Conservation (phyloP, 2,888 invertebrate species). For the Cosmorhoe ocellata region DNA sequence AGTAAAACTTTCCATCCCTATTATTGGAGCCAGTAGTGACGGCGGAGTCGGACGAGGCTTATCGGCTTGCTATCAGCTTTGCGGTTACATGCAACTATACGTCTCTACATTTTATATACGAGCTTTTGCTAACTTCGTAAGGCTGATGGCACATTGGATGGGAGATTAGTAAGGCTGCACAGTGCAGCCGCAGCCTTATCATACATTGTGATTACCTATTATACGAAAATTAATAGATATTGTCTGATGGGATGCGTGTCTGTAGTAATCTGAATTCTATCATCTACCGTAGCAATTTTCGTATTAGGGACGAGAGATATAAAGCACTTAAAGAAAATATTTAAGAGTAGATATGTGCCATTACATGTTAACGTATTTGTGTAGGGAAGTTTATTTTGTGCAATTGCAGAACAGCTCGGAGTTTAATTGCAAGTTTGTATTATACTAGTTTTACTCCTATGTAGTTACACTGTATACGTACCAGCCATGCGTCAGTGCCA, state of each 20-base stretch:
- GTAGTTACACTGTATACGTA: conserved; percentile 23
- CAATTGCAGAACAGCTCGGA: conserved; percentile 19
- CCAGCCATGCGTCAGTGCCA: background rate
- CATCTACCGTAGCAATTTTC: no score
- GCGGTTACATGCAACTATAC: conserved; percentile 32
- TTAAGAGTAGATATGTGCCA: no score
- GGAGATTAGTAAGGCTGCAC: conserved; percentile 3
- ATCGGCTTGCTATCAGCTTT: conserved; percentile 47
- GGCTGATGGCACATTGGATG: conserved; percentile 1
- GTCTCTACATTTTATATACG: conserved; percentile 7
- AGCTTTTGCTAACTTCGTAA: conserved; percentile 21
- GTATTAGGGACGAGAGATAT: no score
- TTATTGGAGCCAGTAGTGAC: conserved; percentile 23
- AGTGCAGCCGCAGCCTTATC: background rate
- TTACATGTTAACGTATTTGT: no score
- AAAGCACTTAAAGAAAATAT: no score
- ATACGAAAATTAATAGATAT: no score
- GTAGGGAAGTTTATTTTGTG: background rate
- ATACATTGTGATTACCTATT: background rate
- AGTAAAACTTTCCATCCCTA: no score
- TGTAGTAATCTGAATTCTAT: no score
- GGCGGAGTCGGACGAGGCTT: conserved; percentile 36
- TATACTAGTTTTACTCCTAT: conserved; percentile 26
- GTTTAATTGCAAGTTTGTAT: conserved; percentile 33
- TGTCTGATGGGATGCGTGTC: no score